A percentile compares a stretch with the other conserved stretches of the same genome.
phyloP scores from a whole-genome alignment of 1,140 invertebrate species.

The Musca domestica region DNA sequence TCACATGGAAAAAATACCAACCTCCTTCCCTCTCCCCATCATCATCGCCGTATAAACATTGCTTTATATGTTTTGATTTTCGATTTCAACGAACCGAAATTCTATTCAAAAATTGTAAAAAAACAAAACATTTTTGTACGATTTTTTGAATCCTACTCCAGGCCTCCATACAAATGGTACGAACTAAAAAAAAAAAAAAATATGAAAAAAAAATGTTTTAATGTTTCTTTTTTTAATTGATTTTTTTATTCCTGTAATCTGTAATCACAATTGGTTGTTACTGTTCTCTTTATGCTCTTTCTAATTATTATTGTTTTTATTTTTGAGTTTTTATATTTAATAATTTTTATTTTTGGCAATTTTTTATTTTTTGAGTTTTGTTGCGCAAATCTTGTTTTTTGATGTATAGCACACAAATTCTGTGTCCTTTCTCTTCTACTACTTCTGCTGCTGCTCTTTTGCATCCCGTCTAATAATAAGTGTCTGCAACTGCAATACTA shows the following conservation, averaged over 20 bases:
- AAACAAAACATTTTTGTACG: too few species aligned
- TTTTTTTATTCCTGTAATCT: conserved; percentile 8
- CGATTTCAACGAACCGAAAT: background rate
- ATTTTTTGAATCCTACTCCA: conserved; percentile 25
- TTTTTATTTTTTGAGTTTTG: background rate
- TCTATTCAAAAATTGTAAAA: conserved; percentile 12
- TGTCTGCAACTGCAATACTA: too few species aligned
- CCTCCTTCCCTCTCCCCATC: too few species aligned
- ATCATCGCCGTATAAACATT: background rate
- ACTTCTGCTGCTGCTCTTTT: too few species aligned
- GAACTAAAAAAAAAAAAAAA: conserved; percentile 38
- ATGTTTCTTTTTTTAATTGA: conserved; percentile 1
- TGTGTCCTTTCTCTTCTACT: too few species aligned
- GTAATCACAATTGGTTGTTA: background rate
- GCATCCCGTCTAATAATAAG: too few species aligned
- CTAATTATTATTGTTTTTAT: background rate
- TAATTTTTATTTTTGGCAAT: background rate
- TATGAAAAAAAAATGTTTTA: background rate
- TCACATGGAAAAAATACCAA: too few species aligned
- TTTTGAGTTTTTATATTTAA: background rate
- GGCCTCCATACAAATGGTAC: conserved; percentile 53
- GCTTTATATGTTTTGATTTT: background rate
- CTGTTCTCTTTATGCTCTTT: background rate
- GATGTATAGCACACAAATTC: background rate
- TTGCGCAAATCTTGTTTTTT: background rate